phyloP scores from a whole-genome alignment of 2,113 vertebrate genomes.

The Ptychochromis oligacanthus region DNA sequence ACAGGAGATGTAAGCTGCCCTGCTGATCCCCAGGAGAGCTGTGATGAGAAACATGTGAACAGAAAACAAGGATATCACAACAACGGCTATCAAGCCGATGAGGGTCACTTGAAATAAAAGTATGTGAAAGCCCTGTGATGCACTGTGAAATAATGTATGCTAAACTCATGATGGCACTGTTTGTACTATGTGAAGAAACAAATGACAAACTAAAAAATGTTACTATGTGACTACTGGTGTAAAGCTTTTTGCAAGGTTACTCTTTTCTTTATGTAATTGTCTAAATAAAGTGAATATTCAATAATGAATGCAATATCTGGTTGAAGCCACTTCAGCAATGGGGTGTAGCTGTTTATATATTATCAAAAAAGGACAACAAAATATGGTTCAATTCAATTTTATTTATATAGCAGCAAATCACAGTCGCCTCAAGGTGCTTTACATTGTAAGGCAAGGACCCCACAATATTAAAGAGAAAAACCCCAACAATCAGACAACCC shows the following conservation, averaged over 20 bases:
- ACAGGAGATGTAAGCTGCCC: background rate
- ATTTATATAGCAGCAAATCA: too few species aligned
- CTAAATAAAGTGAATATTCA: background rate
- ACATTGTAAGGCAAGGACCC: too few species aligned
- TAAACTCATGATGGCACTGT: background rate
- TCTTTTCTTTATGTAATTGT: background rate
- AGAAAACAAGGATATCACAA: constrained; percentile 42
- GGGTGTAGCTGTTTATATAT: background rate
- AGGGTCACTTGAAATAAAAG: constrained; percentile 8
- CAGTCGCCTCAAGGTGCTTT: too few species aligned
- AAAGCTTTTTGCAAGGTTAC: background rate
- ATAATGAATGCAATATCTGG: background rate
- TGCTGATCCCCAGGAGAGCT: background rate
- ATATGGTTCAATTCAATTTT: too few species aligned
- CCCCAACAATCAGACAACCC: too few species aligned
- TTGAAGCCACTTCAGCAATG: background rate
- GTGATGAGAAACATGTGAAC: background rate
- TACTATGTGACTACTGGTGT: background rate
- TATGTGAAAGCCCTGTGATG: background rate
- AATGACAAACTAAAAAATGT: background rate
- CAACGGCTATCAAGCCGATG: constrained; percentile 42
- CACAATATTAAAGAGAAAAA: too few species aligned
- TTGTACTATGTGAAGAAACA: background rate
- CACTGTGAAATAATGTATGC: background rate
- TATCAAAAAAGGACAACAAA: background rate